Evolutionary conservation across 2,888 invertebrate species (phyloP).

Genomic region (Leucophenga maculata): DNA sequence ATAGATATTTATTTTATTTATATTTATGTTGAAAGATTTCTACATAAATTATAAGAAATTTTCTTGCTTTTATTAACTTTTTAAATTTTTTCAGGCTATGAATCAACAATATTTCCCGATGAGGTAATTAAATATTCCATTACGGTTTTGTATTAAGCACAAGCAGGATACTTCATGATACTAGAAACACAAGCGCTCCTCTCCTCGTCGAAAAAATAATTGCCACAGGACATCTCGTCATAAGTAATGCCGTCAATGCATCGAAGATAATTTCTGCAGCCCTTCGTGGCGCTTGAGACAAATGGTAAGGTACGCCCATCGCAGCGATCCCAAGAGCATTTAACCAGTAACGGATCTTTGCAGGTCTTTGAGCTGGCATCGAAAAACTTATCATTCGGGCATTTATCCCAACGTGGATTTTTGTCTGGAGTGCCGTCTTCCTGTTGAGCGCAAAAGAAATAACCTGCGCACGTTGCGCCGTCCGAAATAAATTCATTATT

Average conservation of each 20-base stretch:
- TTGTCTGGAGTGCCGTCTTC: slow-evolving; percentile 43
- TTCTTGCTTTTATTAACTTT: no score
- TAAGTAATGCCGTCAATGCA: slow-evolving; percentile 49
- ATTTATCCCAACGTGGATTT: slow-evolving; percentile 54
- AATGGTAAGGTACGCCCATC: slow-evolving; percentile 58
- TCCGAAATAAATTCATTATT: slow-evolving; percentile 45
- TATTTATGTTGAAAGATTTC: no score
- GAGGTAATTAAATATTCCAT: neutral
- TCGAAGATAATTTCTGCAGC: slow-evolving; percentile 60
- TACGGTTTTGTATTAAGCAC: slow-evolving; percentile 33
- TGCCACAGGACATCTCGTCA: slow-evolving; percentile 53
- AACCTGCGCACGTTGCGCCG: slow-evolving; percentile 57
- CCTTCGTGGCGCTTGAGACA: slow-evolving; percentile 51
- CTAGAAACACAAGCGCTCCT: slow-evolving; percentile 44
- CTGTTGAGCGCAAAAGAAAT: slow-evolving; percentile 52
- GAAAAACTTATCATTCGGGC: slow-evolving; percentile 56
- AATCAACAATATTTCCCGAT: no score
- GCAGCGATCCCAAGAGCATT: slow-evolving; percentile 60
- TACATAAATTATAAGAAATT: no score
- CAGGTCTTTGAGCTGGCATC: slow-evolving; percentile 46
- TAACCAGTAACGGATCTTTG: slow-evolving; percentile 42
- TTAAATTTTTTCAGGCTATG: no score
- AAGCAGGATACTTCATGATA: slow-evolving; percentile 47
- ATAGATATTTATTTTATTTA: no score
- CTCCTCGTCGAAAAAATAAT: slow-evolving; percentile 60